A percentile compares a stretch with the other conserved stretches of the same genome.
phyloP scores from a whole-genome alignment of 2,797 vertebrate genomes.

The Corythornis leucogaster region DNA sequence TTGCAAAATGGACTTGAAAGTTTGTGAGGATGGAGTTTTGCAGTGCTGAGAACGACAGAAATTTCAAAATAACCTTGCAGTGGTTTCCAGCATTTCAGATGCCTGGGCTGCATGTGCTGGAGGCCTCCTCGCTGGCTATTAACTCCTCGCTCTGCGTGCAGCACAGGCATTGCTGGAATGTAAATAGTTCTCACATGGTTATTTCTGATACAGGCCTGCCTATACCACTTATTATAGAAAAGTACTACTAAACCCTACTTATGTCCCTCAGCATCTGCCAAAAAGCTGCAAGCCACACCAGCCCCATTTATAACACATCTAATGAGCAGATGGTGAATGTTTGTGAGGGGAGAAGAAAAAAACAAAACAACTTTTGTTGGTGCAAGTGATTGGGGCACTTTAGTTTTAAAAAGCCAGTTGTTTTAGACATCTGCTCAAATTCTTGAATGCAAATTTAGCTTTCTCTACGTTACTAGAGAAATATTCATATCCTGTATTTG shows the following conservation, averaged over 20 bases:
- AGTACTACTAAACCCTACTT: neutral
- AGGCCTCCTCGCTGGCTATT: neutral
- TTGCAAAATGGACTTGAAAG: neutral
- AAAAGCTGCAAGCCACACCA: conserved; percentile 38
- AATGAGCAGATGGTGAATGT: conserved; percentile 48
- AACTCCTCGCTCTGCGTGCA: neutral
- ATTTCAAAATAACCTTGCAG: neutral
- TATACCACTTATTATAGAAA: neutral
- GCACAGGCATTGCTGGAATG: neutral
- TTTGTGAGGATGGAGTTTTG: neutral
- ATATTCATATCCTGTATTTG: conserved; percentile 27
- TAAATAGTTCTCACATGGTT: neutral
- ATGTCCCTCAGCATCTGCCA: conserved; percentile 1
- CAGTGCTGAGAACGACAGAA: neutral
- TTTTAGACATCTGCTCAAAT: conserved; percentile 5
- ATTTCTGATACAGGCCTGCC: neutral
- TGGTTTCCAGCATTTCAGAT: neutral
- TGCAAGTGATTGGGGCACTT: neutral
- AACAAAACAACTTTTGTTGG: conserved; percentile 1
- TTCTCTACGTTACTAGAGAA: neutral
- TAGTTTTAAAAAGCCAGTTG: neutral
- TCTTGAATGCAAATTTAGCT: conserved; percentile 3
- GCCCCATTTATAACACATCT: conserved; percentile 12
- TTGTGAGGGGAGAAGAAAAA: neutral
- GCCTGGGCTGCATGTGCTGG: neutral